Conservation (phyloP, 2,888 invertebrate genomes). For the Rhaphigaster nebulosa region DNA sequence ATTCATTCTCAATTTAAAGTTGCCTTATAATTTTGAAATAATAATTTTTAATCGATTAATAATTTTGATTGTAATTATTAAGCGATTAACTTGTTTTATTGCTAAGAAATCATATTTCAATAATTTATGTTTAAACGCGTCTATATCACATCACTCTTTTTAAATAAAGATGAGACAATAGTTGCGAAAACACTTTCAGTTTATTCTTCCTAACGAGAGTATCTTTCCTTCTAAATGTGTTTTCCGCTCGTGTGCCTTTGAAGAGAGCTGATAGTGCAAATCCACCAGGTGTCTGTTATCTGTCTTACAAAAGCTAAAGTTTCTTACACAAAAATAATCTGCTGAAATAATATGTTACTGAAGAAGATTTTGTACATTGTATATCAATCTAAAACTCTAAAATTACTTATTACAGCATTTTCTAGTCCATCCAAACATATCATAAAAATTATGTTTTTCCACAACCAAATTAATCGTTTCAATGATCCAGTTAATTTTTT, state of each 20-base stretch:
- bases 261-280: background rate
- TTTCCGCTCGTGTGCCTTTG: constrained; percentile 27
- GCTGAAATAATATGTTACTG: background rate
- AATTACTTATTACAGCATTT: background rate
- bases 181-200: background rate
- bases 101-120: no score
- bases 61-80: no score
- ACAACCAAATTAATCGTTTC: no score
- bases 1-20: no score
- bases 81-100: no score
- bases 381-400: background rate
- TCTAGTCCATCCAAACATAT: no score
- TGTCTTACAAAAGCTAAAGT: background rate
- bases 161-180: background rate
- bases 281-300: background rate
- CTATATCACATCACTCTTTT: background rate
- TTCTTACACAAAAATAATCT: background rate
- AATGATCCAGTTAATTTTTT: no score
- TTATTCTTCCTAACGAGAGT: constrained; percentile 4
- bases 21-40: no score
- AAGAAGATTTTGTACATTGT: background rate
- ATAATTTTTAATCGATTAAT: no score
- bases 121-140: background rate
- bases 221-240: background rate
- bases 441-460: no score